Conservation (phyloP, 2,113 vertebrate species). For the Athene cunicularia region DNA sequence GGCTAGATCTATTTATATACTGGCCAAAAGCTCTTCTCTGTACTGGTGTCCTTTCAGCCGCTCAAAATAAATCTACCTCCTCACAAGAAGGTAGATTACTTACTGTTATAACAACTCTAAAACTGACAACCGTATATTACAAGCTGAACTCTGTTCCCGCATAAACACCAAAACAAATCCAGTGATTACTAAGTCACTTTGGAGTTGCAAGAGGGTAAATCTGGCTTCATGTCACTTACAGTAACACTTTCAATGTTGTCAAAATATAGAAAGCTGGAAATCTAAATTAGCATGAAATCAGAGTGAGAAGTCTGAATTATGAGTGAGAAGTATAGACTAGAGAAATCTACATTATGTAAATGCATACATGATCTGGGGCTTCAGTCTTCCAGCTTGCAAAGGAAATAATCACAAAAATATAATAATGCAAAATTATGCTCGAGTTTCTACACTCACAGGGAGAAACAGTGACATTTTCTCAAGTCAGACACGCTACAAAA, state of each 20-base stretch:
- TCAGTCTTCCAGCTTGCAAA: background rate
- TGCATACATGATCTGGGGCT: background rate
- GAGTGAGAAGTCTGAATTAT: background rate
- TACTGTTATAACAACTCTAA: slow-evolving; percentile 40
- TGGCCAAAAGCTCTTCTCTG: background rate
- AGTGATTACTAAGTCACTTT: slow-evolving; percentile 23
- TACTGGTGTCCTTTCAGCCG: background rate
- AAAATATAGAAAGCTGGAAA: background rate
- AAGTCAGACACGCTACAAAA: background rate
- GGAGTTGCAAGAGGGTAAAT: background rate
- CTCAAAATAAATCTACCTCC: slow-evolving; percentile 23
- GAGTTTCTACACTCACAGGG: background rate
- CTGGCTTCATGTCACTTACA: background rate
- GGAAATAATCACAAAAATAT: background rate
- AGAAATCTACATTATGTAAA: background rate
- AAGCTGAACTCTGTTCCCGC: background rate
- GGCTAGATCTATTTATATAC: background rate
- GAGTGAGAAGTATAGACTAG: background rate
- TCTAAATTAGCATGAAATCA: background rate
- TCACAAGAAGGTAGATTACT: background rate
- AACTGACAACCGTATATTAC: slow-evolving; percentile 7
- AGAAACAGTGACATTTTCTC: background rate
- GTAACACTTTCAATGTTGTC: background rate
- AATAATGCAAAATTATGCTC: background rate
- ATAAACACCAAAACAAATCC: slow-evolving; percentile 20